Evolutionary conservation across 2,888 invertebrate species (phyloP).

Genomic region (Leucophenga maculata): DNA sequence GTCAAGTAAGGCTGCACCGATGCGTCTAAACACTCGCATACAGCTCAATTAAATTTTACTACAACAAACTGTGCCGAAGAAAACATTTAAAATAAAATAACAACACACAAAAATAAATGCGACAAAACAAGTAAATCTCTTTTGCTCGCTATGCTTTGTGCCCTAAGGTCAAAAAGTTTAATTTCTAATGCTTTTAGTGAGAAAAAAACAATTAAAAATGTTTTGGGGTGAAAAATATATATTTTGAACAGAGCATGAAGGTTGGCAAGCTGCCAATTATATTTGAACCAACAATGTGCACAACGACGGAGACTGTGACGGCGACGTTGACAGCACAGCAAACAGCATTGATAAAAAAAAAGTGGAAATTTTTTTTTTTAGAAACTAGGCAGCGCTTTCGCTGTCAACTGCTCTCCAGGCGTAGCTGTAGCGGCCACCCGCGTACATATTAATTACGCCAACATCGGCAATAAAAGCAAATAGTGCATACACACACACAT

Average conservation of each 20-base stretch:
- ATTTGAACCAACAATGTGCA: background rate
- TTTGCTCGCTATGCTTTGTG: too few relatives aligned
- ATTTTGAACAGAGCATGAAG: background rate
- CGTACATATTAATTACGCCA: conserved; percentile 27
- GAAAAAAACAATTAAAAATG: background rate
- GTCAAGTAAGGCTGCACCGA: background rate
- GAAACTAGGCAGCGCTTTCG: background rate
- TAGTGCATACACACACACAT: background rate
- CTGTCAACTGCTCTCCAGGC: background rate
- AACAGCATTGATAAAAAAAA: background rate
- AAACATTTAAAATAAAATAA: background rate
- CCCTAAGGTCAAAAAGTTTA: conserved; percentile 10
- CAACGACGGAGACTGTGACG: background rate
- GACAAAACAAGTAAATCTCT: background rate
- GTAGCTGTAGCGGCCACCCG: conserved; percentile 10
- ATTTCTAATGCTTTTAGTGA: background rate
- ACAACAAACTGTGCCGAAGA: background rate
- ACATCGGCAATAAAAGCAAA: conserved; percentile 16
- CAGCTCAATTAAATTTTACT: too few relatives aligned
- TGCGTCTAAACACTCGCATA: too few relatives aligned
- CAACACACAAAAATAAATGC: background rate
- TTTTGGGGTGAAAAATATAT: background rate
- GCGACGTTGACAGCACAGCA: background rate
- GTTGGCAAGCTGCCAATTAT: conserved; percentile 9
- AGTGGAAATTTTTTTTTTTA: background rate